Evolutionary conservation across 2,797 vertebrate genomes (phyloP).

Genomic region (Gobionotothen gibberifrons): DNA sequence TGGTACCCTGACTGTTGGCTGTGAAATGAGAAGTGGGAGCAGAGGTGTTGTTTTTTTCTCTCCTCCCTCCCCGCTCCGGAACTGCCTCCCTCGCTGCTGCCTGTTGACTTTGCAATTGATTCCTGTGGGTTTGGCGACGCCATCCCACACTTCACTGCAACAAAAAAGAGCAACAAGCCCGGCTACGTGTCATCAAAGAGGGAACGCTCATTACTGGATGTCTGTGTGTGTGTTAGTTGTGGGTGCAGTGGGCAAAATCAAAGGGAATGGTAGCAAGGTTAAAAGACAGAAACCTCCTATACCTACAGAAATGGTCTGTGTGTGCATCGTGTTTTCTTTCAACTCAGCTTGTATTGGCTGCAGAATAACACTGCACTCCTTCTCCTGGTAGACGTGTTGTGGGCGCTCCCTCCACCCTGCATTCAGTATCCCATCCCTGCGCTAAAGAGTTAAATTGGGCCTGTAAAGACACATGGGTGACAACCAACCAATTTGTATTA

Average conservation of each 20-base stretch:
- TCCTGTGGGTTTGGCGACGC: conserved; percentile 68
- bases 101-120: conserved; percentile 75
- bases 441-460: conserved; percentile 1
- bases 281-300: conserved; percentile 38
- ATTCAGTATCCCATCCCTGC: background rate
- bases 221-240: conserved; percentile 25
- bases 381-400: conserved; percentile 19
- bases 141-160: conserved; percentile 59
- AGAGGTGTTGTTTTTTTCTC: conserved; percentile 17
- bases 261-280: conserved; percentile 2
- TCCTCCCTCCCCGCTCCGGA: conserved; percentile 55
- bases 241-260: conserved; percentile 25
- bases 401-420: too few relatives aligned
- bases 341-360: conserved; percentile 63
- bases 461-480: background rate
- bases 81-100: conserved; percentile 56
- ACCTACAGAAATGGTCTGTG: conserved; percentile 23
- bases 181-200: conserved; percentile 61
- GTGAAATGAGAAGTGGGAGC: conserved; percentile 53
- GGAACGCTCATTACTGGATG: conserved; percentile 39
- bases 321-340: conserved; percentile 39
- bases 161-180: conserved; percentile 41
- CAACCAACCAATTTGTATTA: background rate
- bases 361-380: conserved; percentile 47
- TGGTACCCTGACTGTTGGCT: conserved; percentile 29